Base-by-base conservation (phyloP, 2,113 vertebrate species). In the Trinectes maculatus region DNA sequence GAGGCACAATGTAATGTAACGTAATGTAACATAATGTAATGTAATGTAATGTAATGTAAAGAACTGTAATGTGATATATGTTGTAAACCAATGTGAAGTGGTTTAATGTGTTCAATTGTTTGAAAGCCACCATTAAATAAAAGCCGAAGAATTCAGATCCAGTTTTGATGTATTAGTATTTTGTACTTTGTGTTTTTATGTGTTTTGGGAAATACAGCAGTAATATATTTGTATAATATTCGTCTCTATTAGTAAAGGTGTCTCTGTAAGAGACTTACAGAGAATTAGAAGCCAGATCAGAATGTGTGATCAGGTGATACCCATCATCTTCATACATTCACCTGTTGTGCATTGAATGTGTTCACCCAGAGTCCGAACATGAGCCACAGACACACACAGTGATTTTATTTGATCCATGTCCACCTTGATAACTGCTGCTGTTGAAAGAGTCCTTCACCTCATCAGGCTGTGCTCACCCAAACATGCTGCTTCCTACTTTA, bases 361-460 rank as follows among this genome's bases (percentile, higher is more conserved):
- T 34, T 9, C 21, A 33, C 19, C 31, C 55, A 54, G 61, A 68
- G 46, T 9, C 26, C 0, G 1, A 54, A 40, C 37, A 31, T 80
- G 82, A 83, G 55, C 69, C 64, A 49, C 26, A 42, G 54, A 44
- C 56, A n/a, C 29, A 26, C 71, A 49, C 6, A n/a, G 19, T 63
- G 68, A 71, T 61, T 71, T 57, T 2, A 34, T 79, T 46, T 78
- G 44, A 77, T 63, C 47, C 43, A 29, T 26, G 40, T 66, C 64
- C 75, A 49, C 47, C 74, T 75, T 48, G 36, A 79, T 72, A 71
- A 75, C 47, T 68, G 24, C 47, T 21, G 13, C 53, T 43, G 52
- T 52, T 68, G 16, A 74, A 77, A 63, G 36, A 51, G 37, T 39
- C 69, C 40, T 61, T 74, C 77, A 81, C 83, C 57, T 82, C 65